A percentile compares a stretch with the other conserved stretches of the same genome.
These are phyloP conservation scores for Synanthedon andrenaeformis DNA, from an alignment of 2,888 invertebrate genomes.

Conservation along the genomic window DNA sequence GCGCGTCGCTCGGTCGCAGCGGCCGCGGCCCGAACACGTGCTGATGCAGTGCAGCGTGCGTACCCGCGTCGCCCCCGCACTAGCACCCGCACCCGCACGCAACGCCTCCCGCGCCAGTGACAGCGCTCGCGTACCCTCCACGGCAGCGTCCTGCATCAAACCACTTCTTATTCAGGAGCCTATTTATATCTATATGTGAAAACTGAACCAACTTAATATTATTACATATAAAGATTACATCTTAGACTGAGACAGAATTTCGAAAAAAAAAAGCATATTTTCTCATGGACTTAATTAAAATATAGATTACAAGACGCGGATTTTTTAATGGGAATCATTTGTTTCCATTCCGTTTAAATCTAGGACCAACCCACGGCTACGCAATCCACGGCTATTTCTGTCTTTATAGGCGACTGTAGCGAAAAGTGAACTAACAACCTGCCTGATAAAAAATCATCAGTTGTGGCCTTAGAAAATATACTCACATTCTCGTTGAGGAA, in stretches of 20 bases:
- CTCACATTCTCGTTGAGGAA: conserved; percentile 73
- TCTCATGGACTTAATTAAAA: no score
- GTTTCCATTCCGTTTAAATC: no score
- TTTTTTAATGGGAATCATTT: no score
- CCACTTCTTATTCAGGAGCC: neutral
- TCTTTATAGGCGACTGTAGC: no score
- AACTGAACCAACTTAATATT: neutral
- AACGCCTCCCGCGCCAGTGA: conserved; percentile 22
- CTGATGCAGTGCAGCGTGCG: conserved; percentile 92
- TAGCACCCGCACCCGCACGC: conserved; percentile 26
- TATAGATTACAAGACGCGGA: no score
- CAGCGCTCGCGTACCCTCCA: conserved; percentile 30
- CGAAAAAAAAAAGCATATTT: no score
- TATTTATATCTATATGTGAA: neutral
- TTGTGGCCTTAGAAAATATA: neutral
- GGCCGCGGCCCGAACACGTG: conserved; percentile 92
- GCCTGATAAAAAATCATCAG: no score
- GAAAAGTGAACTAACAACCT: no score
- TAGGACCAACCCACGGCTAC: no score
- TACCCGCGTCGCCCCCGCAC: conserved; percentile 77
- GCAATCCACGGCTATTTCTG: no score
- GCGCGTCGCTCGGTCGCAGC: conserved; percentile 85
- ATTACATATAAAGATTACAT: no score
- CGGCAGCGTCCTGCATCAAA: conserved; percentile 25
- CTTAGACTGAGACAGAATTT: no score